Conservation (phyloP, 2,797 vertebrate genomes). For the Poeciliopsis gracilis region DNA sequence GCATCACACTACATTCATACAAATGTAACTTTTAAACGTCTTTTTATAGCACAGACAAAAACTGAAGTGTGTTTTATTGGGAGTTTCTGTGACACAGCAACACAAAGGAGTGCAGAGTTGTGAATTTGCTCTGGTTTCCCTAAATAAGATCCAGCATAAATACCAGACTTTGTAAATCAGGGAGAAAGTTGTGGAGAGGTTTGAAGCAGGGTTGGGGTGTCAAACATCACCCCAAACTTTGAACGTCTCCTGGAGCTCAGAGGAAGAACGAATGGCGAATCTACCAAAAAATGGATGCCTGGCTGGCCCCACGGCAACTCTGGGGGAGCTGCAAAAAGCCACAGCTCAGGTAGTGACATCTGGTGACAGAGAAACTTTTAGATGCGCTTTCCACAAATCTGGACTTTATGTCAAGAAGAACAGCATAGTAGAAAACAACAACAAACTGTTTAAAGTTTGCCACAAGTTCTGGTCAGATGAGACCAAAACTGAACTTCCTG, state of each 20-base stretch:
- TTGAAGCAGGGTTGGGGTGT: background rate
- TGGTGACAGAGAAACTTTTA: background rate
- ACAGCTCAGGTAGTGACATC: background rate
- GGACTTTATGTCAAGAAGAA: background rate
- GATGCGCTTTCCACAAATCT: background rate
- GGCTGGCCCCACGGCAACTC: background rate
- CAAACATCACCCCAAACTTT: background rate
- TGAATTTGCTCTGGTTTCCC: background rate
- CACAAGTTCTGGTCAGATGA: background rate
- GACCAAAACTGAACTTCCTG: background rate
- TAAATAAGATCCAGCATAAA: background rate
- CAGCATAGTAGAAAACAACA: background rate
- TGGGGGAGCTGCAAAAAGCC: background rate
- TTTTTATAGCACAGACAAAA: background rate
- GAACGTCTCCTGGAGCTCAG: background rate
- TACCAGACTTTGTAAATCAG: background rate
- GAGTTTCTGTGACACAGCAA: background rate
- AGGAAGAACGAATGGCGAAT: background rate
- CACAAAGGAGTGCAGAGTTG: background rate
- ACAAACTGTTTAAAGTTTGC: background rate
- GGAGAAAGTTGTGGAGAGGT: background rate
- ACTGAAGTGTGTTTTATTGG: background rate
- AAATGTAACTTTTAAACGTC: background rate
- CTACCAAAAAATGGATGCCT: background rate
- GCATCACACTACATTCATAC: background rate